A percentile compares a stretch with the other conserved stretches of the same genome.
These are phyloP conservation scores for Dynastes tityus DNA, from an alignment of 2,888 invertebrate genomes.

Conservation along the genomic window DNA sequence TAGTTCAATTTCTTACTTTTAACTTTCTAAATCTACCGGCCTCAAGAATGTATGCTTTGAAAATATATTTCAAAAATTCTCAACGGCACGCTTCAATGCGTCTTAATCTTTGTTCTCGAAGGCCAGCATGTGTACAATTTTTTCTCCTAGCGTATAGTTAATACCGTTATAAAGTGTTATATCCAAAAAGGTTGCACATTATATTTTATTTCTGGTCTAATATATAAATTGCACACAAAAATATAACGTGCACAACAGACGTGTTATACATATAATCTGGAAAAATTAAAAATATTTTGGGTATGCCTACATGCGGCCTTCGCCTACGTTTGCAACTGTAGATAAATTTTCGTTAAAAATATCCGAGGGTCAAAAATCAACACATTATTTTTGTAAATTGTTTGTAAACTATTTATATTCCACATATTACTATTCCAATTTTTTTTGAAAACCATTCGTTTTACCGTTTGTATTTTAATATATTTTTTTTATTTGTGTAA, in stretches of 20 bases:
- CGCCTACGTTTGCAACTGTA: constrained; percentile 13
- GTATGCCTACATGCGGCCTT: background rate
- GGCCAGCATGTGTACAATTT: constrained; percentile 15
- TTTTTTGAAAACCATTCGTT: background rate
- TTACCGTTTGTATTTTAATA: too few relatives aligned
- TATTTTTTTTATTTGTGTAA: too few relatives aligned
- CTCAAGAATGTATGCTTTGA: background rate
- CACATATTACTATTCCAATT: background rate
- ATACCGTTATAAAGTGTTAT: constrained; percentile 20
- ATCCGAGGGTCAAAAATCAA: constrained; percentile 36
- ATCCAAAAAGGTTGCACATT: constrained; percentile 12
- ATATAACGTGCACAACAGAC: background rate
- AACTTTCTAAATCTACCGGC: constrained; percentile 1
- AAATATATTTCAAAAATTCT: constrained; percentile 21
- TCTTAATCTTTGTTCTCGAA: background rate
- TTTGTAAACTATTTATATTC: too few relatives aligned
- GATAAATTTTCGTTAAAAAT: constrained; percentile 27
- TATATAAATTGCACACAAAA: constrained; percentile 22
- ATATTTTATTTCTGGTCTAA: background rate
- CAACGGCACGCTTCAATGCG: constrained; percentile 4
- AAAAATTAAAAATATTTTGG: constrained; percentile 17
- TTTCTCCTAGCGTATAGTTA: constrained; percentile 12
- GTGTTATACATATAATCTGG: background rate
- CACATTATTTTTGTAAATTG: constrained; percentile 32
- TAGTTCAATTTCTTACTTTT: too few relatives aligned